A percentile compares a stretch with the other conserved stretches of the same genome.
Evolutionary conservation across 2,888 invertebrate genomes (phyloP).

Genomic region (Fragum fragum): DNA sequence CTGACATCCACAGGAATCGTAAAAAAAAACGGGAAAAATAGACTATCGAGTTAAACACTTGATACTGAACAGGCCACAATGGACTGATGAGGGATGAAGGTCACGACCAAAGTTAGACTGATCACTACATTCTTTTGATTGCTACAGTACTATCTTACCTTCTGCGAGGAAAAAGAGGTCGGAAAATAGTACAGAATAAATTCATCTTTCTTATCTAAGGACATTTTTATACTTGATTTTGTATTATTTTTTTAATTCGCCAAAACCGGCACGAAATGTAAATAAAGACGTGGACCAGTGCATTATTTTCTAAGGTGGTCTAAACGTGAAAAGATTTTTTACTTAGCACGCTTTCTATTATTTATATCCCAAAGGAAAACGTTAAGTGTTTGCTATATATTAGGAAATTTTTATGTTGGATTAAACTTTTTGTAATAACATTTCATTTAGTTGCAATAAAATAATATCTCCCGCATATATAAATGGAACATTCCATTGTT

Average conservation of each 20-base stretch:
- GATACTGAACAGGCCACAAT: too few relatives aligned
- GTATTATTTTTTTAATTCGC: neutral
- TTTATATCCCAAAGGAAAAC: too few relatives aligned
- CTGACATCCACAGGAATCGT: too few relatives aligned
- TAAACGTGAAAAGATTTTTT: too few relatives aligned
- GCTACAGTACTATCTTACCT: conserved; percentile 61
- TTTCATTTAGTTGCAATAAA: too few relatives aligned
- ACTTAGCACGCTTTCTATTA: too few relatives aligned
- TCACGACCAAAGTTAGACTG: neutral
- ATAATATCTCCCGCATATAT: neutral
- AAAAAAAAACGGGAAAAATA: too few relatives aligned
- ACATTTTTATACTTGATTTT: conserved; percentile 29
- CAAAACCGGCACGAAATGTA: neutral
- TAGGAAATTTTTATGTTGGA: too few relatives aligned
- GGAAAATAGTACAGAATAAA: conserved; percentile 78
- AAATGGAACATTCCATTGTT: neutral
- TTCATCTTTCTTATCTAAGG: conserved; percentile 20
- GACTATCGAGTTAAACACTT: too few relatives aligned
- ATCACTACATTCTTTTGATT: neutral
- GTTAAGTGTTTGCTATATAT: too few relatives aligned
- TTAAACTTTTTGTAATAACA: too few relatives aligned
- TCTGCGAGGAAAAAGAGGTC: conserved; percentile 82
- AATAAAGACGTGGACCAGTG: neutral
- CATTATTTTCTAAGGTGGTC: neutral
- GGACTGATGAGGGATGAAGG: conserved; percentile 9